Conservation (phyloP, 2,797 vertebrate genomes). For the Eulemur coronatus region DNA sequence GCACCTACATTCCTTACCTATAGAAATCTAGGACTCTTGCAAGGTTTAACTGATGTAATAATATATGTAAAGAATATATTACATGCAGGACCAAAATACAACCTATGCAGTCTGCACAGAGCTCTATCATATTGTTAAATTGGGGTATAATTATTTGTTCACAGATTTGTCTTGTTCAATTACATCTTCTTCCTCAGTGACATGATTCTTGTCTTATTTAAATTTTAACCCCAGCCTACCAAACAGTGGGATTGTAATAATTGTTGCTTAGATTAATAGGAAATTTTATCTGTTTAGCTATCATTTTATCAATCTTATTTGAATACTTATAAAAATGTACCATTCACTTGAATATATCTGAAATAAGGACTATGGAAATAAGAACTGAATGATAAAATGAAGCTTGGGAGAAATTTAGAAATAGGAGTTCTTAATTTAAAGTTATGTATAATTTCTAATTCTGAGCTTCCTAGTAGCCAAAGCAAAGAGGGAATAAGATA, state of each 20-base stretch:
- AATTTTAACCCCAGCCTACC: not conserved
- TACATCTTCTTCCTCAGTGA: not conserved
- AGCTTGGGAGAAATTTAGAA: not conserved
- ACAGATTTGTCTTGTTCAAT: not conserved
- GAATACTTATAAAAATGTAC: not conserved
- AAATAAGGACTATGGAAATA: not conserved
- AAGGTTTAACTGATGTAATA: not conserved
- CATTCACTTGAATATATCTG: not conserved
- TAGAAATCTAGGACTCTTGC: not conserved
- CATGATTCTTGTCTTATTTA: not conserved
- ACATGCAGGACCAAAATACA: not conserved
- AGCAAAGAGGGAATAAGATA: not conserved
- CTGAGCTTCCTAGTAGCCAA: not conserved
- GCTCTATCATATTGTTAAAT: rapidly evolving
- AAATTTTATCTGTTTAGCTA: not conserved
- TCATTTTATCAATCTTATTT: not conserved
- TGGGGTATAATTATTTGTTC: not conserved
- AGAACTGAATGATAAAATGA: not conserved
- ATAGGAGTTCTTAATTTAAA: not conserved
- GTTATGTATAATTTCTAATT: not conserved
- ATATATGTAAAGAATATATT: no score
- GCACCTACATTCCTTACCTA: not conserved
- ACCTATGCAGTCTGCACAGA: not conserved
- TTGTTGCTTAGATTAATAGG: not conserved
- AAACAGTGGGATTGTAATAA: not conserved